These are phyloP conservation scores for Acestrorhynchus altus DNA, from an alignment of 2,797 vertebrate genomes.

Conservation along the genomic window DNA sequence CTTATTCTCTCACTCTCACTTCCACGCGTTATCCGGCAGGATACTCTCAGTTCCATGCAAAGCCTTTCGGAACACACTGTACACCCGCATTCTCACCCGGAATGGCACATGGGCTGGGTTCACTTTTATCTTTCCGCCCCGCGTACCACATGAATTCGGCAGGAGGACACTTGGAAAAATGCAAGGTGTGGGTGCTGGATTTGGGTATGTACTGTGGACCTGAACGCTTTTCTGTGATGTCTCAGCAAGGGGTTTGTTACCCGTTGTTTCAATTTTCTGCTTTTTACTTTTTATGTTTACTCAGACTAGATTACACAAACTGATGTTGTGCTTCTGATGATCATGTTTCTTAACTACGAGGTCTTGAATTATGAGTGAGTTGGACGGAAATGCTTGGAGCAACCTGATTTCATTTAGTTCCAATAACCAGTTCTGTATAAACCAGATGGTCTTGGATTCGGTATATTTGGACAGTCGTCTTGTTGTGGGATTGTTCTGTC, in stretches of 20 bases:
- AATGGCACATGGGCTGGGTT: slow-evolving; percentile 77
- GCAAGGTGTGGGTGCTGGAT: slow-evolving; percentile 83
- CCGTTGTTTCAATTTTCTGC: no score
- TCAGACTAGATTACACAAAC: neutral
- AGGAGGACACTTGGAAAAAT: slow-evolving; percentile 73
- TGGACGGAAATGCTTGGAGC: neutral
- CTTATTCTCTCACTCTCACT: slow-evolving; percentile 19
- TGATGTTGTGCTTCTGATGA: neutral
- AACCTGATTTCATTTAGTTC: neutral
- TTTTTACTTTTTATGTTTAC: no score
- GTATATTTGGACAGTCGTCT: neutral
- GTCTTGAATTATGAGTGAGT: no score
- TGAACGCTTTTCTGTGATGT: no score
- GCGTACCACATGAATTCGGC: slow-evolving; percentile 74
- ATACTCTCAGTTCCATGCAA: slow-evolving; percentile 31
- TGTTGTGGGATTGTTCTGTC: neutral
- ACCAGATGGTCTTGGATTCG: neutral
- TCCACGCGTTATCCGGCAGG: slow-evolving; percentile 27
- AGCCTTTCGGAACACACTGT: slow-evolving; percentile 2
- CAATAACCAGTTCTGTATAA: no score
- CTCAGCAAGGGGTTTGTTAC: neutral
- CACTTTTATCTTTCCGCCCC: slow-evolving; percentile 71
- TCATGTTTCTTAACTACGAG: no score
- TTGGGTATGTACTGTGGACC: slow-evolving; percentile 69
- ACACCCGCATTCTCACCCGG: slow-evolving; percentile 24